phyloP scores from a whole-genome alignment of 2,113 vertebrate genomes.

The Hemichromis elongatus region DNA sequence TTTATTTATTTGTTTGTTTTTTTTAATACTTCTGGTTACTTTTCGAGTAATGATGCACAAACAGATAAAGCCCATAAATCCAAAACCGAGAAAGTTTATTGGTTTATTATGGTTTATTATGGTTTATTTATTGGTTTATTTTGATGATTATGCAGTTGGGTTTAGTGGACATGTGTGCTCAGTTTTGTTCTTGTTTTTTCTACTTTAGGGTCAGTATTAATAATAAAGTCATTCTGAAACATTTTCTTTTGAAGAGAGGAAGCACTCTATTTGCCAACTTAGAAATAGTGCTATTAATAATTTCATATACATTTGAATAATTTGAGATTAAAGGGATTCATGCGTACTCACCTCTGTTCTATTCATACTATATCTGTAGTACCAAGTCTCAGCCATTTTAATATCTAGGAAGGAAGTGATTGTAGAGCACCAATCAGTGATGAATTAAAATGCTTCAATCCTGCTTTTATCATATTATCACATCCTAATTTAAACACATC shows the following conservation, averaged over 20 bases:
- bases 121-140: too few relatives aligned
- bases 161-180: not conserved
- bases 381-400: not conserved
- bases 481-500: not conserved
- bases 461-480: not conserved
- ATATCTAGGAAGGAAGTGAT: not conserved
- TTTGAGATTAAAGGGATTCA: not conserved
- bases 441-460: not conserved
- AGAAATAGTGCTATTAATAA: not conserved
- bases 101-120: too few relatives aligned
- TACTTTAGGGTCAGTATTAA: not conserved
- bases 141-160: not conserved
- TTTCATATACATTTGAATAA: not conserved
- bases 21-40: not conserved
- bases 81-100: not conserved
- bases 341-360: not conserved
- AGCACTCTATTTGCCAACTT: not conserved
- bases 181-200: not conserved
- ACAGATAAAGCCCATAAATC: not conserved
- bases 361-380: not conserved
- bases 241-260: not conserved
- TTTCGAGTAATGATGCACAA: not conserved
- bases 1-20: not conserved
- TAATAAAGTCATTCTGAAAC: not conserved
- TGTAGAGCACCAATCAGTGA: not conserved